phyloP scores from a whole-genome alignment of 2,113 vertebrate genomes.

The Crypturellus undulatus region DNA sequence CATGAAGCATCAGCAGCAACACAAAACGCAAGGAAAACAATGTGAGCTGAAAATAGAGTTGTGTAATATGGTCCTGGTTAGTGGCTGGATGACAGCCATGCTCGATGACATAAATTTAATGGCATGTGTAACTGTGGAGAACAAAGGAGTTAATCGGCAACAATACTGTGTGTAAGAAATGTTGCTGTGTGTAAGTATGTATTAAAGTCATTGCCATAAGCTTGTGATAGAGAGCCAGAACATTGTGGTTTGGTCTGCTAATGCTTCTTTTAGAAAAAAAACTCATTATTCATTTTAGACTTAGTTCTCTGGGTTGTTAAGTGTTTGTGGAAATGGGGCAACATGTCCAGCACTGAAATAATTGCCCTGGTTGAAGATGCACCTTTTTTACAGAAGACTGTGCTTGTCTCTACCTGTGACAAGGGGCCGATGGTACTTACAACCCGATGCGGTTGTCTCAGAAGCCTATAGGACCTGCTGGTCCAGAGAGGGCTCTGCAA shows the following conservation, averaged over 20 bases:
- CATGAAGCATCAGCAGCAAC: background rate
- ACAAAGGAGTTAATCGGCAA: slow-evolving; percentile 56
- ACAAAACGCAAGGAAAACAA: slow-evolving; percentile 11
- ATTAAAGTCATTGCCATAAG: slow-evolving; percentile 30
- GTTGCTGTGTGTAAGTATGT: slow-evolving; percentile 40
- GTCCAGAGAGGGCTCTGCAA: background rate
- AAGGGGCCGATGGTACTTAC: no score
- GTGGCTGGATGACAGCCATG: slow-evolving; percentile 35
- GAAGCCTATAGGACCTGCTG: background rate
- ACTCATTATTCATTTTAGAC: background rate
- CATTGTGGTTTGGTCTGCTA: slow-evolving; percentile 32
- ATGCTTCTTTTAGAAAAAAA: background rate
- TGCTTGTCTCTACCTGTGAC: background rate
- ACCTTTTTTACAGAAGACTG: background rate
- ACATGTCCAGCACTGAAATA: background rate
- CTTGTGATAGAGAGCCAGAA: background rate
- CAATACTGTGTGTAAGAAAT: background rate
- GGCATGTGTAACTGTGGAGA: slow-evolving; percentile 11
- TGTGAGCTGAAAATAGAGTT: slow-evolving; percentile 59
- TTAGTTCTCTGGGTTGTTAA: slow-evolving; percentile 3
- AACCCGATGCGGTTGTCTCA: background rate
- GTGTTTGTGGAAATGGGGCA: background rate
- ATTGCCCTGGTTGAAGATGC: background rate
- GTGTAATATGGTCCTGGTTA: slow-evolving; percentile 53
- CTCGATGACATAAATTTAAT: slow-evolving; percentile 55